Evolutionary conservation across 1,140 invertebrate species (phyloP), one percentile per base, ranked within the genome.

Genomic region (Habropoda laboriosa): DNA sequence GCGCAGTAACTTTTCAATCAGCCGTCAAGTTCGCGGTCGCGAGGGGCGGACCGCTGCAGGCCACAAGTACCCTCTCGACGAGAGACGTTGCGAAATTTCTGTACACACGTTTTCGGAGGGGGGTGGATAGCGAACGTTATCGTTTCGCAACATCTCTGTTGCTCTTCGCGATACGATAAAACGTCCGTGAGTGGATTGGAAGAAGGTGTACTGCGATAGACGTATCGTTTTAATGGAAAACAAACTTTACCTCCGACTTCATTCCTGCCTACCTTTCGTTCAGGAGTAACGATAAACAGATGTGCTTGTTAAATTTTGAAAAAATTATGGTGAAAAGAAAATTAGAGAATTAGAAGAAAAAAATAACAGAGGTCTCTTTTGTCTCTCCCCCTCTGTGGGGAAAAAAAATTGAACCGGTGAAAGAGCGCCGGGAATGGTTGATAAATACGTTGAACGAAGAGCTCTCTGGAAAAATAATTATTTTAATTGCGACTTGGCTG

Each of bases 1-100:
- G 84, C 85, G 88, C 85, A 82, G 89, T 90, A 91, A 91, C 89
- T 91, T 91, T 91, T 90, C 90, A 90, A 91, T 92, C 91, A 91
- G 84, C 87, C 86, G 81, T 85, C 85, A 82, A 82, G 79, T 84
- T 74, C 49, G 81, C 75, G 75, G 79, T 79, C 81, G 72, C 32
- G 60, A 79, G 49, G 77, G 78, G 74, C 75, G 81, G 51, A 81
- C n/a, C 71, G 27, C 35, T 57, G 63, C 70, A 40, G 78, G 57
- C 76, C 63, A 38, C 70, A 24, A 81, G 75, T 55, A 76, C 67
- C 77, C 72, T 53, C 71, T 53, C 71, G 58, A 18, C 63, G 60
- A 70, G 60, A 70, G 47, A 42, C 63, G 57, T 32, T 38, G 21
- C 57, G 42, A 79, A 79, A 80, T 84, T 42, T 51, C 58, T 74